Evolutionary conservation across 2,113 vertebrate species (phyloP).

Genomic region (Myotis lucifugus): DNA sequence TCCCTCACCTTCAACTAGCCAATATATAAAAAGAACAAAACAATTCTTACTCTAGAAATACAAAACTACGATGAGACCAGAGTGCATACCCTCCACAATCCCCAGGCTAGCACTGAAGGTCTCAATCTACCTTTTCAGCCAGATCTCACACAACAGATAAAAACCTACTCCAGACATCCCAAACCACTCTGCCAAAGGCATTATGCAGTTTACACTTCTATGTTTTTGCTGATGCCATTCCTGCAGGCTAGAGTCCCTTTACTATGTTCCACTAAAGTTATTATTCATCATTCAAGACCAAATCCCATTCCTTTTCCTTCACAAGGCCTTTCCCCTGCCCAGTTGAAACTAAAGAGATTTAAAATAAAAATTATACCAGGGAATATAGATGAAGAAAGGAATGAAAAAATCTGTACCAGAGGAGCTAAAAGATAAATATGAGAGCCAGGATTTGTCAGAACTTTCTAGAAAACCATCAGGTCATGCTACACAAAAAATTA

Average conservation of each 20-base stretch:
- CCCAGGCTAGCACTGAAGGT: not conserved
- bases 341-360: not conserved
- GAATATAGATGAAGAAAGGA: not conserved
- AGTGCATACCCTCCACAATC: not conserved
- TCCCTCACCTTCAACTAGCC: not conserved
- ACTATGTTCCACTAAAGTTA: not conserved
- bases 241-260: not conserved
- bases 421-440: not conserved
- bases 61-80: not conserved
- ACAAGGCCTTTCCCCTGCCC: not conserved
- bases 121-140: not conserved
- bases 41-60: not conserved
- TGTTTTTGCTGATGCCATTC: not conserved
- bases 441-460: not conserved
- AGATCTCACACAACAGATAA: not conserved
- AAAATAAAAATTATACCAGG: not conserved
- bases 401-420: slow-evolving; percentile 21
- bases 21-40: slow-evolving; percentile 24
- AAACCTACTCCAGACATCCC: not conserved
- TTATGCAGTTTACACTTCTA: not conserved
- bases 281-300: not conserved
- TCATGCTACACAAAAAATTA: slow-evolving; percentile 38
- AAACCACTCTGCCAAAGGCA: not conserved
- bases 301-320: slow-evolving; percentile 18
- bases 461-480: slow-evolving; percentile 26